Base-by-base conservation (phyloP, 2,888 invertebrate genomes). In the Myopa tessellatipennis region DNA sequence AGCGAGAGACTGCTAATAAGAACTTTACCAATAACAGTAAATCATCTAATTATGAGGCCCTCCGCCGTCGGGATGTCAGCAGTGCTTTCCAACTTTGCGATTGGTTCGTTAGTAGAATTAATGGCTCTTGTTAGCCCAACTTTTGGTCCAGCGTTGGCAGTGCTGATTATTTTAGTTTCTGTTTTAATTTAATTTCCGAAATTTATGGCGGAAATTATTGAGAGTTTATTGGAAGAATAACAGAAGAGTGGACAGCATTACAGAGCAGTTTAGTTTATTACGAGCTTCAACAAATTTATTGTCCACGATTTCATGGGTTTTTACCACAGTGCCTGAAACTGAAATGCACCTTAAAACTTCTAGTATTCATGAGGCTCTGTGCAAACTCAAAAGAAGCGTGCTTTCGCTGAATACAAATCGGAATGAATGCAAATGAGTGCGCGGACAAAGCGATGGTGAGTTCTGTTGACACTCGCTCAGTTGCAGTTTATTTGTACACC, bases 21-120 rank as follows among this genome's bases (percentile, higher is more conserved):
- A 85, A 85, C 83, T 85, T 85, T 85, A 79, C 83, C 86, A 84
- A 85, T 85, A 85, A 85, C 84, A 83, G 83, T 85, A 85, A 85
- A 85, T 85, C 85, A 85, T 85, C 85, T 85, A 85, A 85, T 85
- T 85, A 85, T 85, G 84, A 76, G 65, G 40, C 38, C 16, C 10
- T 26, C 12, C 38, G 65, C 12, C 61, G 60, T 4, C 8, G 36
- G 10, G 34, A 4, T 8, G 4, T 14, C 18, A 38, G 12, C 65
- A 12, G 14, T 65, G 38, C 36, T 3, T 61, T 65, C 67, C 65
- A 67, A n/a, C 67, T 73, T 69, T 3, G 65, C 65, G 68, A 68
- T 79, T 63, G 76, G 73, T 76, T 76, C 72, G 78, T 78, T 76
- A 72, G 78, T 63, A 71, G 84, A 85, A 85, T 85, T 85, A 84